Base-by-base conservation (phyloP, 1,140 invertebrate genomes). In the Araneus ventricosus region DNA sequence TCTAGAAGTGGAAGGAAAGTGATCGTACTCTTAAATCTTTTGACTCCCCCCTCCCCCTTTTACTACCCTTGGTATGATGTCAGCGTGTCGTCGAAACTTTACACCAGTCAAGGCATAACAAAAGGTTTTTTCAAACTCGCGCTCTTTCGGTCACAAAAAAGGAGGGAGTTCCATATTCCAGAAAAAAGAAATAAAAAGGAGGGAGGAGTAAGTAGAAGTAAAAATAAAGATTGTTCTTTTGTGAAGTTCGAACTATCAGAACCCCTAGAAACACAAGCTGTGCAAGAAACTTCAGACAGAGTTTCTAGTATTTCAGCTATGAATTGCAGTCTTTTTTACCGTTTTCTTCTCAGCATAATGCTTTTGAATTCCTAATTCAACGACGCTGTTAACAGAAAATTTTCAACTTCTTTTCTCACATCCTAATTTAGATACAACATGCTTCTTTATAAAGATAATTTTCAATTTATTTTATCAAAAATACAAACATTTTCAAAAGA, bases 51-150 rank as follows among this genome's bases (percentile, higher is more conserved):
- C 2, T 20, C 10, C 20, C 63, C n/a, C 27, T 14, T 14, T 75
- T 75, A 6, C 30, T 14, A 20, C 70, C 20, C 59, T 22, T n/a
- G n/a, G 24, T 1, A 22, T 63, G 59, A 63, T 63, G 34, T 20
- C 70, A 34, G 70, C 70, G 0, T 37, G 70, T 63, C 59, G 14
- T 37, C 70, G 70, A 75, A 75, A 75, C 34, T 75, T 75, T 34
- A 75, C 30, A 75, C 70, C 70, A 75, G 70, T 75, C 70, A 75
- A 75, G 70, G 37, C 70, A 75, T 75, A 17, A 22, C 20, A 20
- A 6, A 34, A 75, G 34, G 4, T 4, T 34, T 37, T 75, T 75
- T 75, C 30, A 27, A 67, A 67, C 20, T 6, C 2, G 30, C 22
- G 20, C 14, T 37, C 37, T 75, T 75, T 75, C 34, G 14, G 20